Base-by-base conservation (phyloP, 1,140 invertebrate species). In the Bombus haemorrhoidalis region DNA sequence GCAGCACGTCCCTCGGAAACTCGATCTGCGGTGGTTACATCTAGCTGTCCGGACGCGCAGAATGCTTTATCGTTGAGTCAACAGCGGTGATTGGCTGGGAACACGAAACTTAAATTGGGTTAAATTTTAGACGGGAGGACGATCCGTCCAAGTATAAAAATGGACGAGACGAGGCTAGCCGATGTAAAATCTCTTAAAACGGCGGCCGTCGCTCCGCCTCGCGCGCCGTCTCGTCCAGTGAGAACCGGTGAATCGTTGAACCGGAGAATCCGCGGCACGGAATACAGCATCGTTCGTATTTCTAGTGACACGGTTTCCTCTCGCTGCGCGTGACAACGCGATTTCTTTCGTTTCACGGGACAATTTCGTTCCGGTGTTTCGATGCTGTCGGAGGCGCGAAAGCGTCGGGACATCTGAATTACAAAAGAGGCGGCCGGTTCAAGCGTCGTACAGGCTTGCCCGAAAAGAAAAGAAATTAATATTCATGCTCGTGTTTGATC, bases 51-150 rank as follows among this genome's bases (percentile, higher is more conserved):
- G 81, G 32, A 37, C 68, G 66, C 72, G 73, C 81, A 81, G 64
- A 89, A 87, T 74, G 86, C 88, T 87, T 90, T 90, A 90, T 90
- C 86, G 89, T 90, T 90, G 86, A 90, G 83, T 90, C 89, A 90
- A 90, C 89, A 90, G 57, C 79, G 83, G 79, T 90, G 89, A 90
- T 90, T 90, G 89, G 88, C 77, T 86, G 86, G 88, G 89, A 90
- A 90, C 83, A 62, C 86, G 89, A 90, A 90, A 90, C 89, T 90
- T 90, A 90, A 90, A 90, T 90, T 90, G 89, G 88, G 88, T 90
- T 90, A 87, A 87, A 90, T 90, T 90, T 90, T 90, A 86, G 86
- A 90, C 59, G 76, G 62, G 74, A 62, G 74, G 88, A 89, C 82
- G 80, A 87, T 71, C 79, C 81, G 68, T 74, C 53, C 18, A 28